Evolutionary conservation across 2,797 vertebrate genomes (phyloP).

Genomic region (Avahi laniger): DNA sequence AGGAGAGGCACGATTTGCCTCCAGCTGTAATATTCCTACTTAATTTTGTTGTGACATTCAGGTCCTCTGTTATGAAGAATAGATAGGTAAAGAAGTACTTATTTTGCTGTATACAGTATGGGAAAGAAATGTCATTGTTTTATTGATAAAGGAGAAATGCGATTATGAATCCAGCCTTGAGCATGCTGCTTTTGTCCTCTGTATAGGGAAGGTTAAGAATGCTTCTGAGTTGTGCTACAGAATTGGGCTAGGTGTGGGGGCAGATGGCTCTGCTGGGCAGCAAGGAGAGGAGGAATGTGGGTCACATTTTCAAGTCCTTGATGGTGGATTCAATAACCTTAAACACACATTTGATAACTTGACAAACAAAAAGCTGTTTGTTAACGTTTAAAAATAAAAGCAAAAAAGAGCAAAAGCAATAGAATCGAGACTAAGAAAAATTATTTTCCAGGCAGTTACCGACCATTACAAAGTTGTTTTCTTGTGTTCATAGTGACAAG

Average conservation of each 20-base stretch:
- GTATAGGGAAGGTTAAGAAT: background rate
- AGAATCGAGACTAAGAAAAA: constrained; percentile 23
- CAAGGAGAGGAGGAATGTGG: background rate
- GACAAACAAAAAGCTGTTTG: constrained; percentile 56
- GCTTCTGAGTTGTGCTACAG: background rate
- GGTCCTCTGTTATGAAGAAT: background rate
- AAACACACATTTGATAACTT: constrained; percentile 22
- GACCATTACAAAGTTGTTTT: constrained; percentile 28
- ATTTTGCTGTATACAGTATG: background rate
- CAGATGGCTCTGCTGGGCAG: background rate
- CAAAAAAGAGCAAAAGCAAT: constrained; percentile 48
- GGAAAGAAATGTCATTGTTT: background rate
- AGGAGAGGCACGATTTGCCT: background rate
- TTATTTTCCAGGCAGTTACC: constrained; percentile 11
- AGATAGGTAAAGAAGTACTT: background rate
- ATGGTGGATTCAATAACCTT: background rate
- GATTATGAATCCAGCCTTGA: background rate
- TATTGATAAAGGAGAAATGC: constrained; percentile 16
- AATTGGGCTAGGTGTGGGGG: background rate
- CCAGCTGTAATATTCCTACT: background rate
- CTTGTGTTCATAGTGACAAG: constrained; percentile 49
- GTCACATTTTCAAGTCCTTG: background rate
- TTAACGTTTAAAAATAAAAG: constrained; percentile 65
- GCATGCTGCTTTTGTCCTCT: background rate
- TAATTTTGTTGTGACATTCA: constrained; percentile 19